phyloP scores from a whole-genome alignment of 2,797 vertebrate genomes.

The Bufotes viridis region DNA sequence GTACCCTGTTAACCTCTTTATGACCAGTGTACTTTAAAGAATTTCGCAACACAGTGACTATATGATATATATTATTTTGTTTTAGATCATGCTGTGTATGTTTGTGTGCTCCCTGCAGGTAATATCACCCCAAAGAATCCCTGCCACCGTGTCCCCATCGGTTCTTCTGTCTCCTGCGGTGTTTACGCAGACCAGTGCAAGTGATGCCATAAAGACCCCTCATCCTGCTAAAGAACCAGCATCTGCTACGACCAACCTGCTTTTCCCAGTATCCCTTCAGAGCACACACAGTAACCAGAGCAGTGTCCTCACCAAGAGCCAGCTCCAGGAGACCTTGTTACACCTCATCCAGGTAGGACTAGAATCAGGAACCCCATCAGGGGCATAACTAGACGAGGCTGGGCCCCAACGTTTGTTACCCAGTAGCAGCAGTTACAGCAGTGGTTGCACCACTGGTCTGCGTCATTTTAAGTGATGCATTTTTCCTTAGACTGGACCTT shows the following conservation, averaged over 20 bases:
- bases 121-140: conserved; percentile 79
- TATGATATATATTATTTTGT: no score
- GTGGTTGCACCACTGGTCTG: no score
- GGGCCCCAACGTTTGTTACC: no score
- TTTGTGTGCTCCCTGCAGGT: conserved; percentile 71
- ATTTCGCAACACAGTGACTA: neutral
- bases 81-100: neutral
- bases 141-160: conserved; percentile 77
- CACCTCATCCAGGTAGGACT: conserved; percentile 86
- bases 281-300: conserved; percentile 65
- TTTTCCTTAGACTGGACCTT: no score
- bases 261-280: conserved; percentile 67
- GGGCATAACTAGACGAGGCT: no score
- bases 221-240: conserved; percentile 62
- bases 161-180: conserved; percentile 88
- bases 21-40: neutral
- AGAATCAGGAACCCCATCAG: no score
- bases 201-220: conserved; percentile 58
- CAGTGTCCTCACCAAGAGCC: conserved; percentile 77
- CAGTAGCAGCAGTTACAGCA: no score
- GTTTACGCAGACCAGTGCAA: conserved; percentile 76
- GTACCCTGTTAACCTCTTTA: neutral
- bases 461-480: no score
- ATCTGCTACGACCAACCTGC: conserved; percentile 57
- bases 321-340: conserved; percentile 87